Evolutionary conservation across 30 jellyfish, hydroid and myxozoan genomes (phyloP), one percentile per base, ranked within the genome.

Genomic region (Cassiopea andromeda): DNA sequence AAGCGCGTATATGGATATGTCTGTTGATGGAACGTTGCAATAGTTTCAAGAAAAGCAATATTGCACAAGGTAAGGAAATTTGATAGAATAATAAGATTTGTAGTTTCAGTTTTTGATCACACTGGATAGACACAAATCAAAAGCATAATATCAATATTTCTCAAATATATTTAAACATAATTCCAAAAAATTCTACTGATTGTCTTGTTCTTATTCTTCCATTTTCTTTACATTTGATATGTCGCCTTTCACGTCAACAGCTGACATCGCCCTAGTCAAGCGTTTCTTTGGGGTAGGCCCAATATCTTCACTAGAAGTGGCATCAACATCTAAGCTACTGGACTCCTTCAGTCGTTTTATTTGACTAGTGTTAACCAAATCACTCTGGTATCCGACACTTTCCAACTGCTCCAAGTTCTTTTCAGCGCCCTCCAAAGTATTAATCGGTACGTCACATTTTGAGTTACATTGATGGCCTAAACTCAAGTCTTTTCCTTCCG

Each of bases 251-350:
- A 77, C 84, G 45, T 70, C 76, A 44, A 74, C 82, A 2, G 85
- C 44, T 4, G 91, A 72, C 59, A 68, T 2, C 4, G 47, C 80
- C 8, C 84, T 69, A 7, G 91, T 72, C 27, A 83, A 15, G 13
- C 91, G 79, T 60, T 83, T 83, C 1, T 48, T n/a, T 1, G 85
- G 77, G 44, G 91, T 48, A 19, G 91, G 85, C 60, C 84, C 91
- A 49, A 46, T n/a, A 54, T 83, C 84, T 60, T 71, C 91, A 2
- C 50, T 77, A 68, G 10, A 50, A 27, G 60, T 77, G 9, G 60
- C 69, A 45, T 72, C 83, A 14, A 18, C 58, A 44, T 50, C 78
- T 2, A 68, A 19, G 57, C 82, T 47, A 70, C 69, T 82, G 60
- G 69, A 18, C n/a, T 83, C 84, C 66, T 83, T 83, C 77, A 69